A percentile compares a stretch with the other conserved stretches of the same genome.
These are phyloP conservation scores for Erannis defoliaria DNA, from an alignment of 2,888 invertebrate genomes.

Conservation along the genomic window DNA sequence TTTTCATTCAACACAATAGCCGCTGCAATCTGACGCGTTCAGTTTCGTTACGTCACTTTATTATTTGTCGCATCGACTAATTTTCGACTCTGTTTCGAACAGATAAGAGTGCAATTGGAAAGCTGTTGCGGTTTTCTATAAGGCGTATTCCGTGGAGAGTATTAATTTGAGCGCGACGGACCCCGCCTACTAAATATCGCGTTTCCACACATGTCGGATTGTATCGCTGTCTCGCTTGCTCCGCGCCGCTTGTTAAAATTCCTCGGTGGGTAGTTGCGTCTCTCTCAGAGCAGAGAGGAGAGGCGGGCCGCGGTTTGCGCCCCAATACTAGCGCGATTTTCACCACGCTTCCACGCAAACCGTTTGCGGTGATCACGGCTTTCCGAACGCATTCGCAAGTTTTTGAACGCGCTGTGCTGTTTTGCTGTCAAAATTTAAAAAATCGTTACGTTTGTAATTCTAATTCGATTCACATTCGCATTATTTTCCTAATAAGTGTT, in stretches of 20 bases:
- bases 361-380: slow-evolving; percentile 66
- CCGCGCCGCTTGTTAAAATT: slow-evolving; percentile 86
- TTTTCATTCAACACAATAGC: slow-evolving; percentile 87
- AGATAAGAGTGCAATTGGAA: slow-evolving; percentile 52
- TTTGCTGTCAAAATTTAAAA: slow-evolving; percentile 47
- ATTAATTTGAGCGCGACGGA: slow-evolving; percentile 86
- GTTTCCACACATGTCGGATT: slow-evolving; percentile 82
- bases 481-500: slow-evolving; percentile 46
- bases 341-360: slow-evolving; percentile 83
- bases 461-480: slow-evolving; percentile 47
- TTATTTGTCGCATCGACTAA: slow-evolving; percentile 45
- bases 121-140: slow-evolving; percentile 57
- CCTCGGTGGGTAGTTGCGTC: slow-evolving; percentile 82
- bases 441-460: slow-evolving; percentile 29
- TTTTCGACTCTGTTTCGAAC: slow-evolving; percentile 46
- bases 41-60: slow-evolving; percentile 69
- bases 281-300: slow-evolving; percentile 73
- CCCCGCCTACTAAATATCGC: slow-evolving; percentile 84
- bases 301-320: slow-evolving; percentile 76
- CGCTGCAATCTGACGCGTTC: slow-evolving; percentile 78
- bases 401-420: slow-evolving; percentile 49
- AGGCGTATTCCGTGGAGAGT: slow-evolving; percentile 81
- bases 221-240: slow-evolving; percentile 79
- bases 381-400: slow-evolving; percentile 60
- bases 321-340: slow-evolving; percentile 84